Conservation (phyloP, 2,888 invertebrate genomes). For the Oligia fasciuncula region DNA sequence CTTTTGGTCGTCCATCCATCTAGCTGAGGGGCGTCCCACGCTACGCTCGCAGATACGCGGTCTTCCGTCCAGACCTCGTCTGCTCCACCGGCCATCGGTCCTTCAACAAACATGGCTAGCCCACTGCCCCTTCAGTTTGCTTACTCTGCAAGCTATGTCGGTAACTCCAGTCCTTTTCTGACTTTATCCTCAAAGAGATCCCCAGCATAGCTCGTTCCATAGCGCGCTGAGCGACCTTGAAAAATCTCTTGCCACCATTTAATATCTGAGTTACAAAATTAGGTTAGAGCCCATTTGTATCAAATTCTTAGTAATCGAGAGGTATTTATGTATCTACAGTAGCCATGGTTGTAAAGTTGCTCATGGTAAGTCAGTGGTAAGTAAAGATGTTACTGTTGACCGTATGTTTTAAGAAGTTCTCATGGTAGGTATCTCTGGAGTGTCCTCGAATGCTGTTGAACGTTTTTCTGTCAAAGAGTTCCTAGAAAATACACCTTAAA, state of each 20-base stretch:
- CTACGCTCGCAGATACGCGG: too few species aligned
- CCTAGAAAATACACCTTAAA: conserved; percentile 34
- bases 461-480: conserved; percentile 20
- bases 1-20: too few species aligned
- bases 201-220: too few species aligned
- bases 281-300: not conserved
- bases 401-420: conserved; percentile 2
- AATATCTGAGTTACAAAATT: not conserved
- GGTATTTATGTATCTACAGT: not conserved
- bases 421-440: not conserved
- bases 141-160: too few species aligned
- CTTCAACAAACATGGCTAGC: too few species aligned
- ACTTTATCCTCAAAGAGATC: too few species aligned
- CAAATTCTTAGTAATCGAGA: not conserved
- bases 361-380: not conserved
- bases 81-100: too few species aligned
- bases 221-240: too few species aligned
- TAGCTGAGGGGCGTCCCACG: too few species aligned
- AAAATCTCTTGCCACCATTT: not conserved
- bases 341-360: not conserved
- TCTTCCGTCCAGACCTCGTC: too few species aligned
- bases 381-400: not conserved
- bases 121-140: too few species aligned
- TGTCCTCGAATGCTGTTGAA: not conserved
- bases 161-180: too few species aligned